Conservation (phyloP, 1,140 invertebrate species). For the Drosophila pseudoobscura region DNA sequence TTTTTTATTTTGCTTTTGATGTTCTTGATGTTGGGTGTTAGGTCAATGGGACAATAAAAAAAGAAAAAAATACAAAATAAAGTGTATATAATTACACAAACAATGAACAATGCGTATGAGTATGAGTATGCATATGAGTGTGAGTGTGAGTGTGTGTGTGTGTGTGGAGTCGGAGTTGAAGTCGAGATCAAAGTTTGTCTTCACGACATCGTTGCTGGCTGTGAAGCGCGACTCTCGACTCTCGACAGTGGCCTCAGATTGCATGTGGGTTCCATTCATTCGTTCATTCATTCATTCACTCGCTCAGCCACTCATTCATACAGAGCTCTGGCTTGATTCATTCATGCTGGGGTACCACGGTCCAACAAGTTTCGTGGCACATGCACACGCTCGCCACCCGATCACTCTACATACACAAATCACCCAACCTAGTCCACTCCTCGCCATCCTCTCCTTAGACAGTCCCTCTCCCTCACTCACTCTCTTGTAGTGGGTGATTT, state of each 20-base stretch:
- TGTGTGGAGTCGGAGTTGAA: neutral
- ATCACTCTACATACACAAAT: conserved; percentile 11
- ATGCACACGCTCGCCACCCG: conserved; percentile 31
- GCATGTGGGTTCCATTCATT: conserved; percentile 40
- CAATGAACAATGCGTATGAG: neutral
- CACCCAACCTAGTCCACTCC: conserved; percentile 22
- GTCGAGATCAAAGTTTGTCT: too few relatives aligned
- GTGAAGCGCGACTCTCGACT: neutral
- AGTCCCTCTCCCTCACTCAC: conserved; percentile 11
- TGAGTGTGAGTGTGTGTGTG: neutral
- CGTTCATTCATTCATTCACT: conserved; percentile 44
- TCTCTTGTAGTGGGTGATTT: conserved; percentile 50
- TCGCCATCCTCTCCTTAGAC: too few relatives aligned
- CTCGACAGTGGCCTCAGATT: conserved; percentile 17
- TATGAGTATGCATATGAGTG: too few relatives aligned
- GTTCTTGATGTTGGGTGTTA: conserved; percentile 68
- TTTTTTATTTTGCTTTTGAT: conserved; percentile 69
- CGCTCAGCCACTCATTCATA: conserved; percentile 14
- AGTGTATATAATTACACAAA: conserved; percentile 41
- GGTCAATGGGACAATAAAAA: conserved; percentile 81
- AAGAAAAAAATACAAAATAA: conserved; percentile 26
- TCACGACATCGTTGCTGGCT: too few relatives aligned
- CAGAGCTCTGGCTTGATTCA: conserved; percentile 19
- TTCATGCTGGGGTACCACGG: conserved; percentile 49
- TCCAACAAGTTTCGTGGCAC: conserved; percentile 58